Evolutionary conservation across 2,113 vertebrate species (phyloP).

Genomic region (Percopsis transmontana): DNA sequence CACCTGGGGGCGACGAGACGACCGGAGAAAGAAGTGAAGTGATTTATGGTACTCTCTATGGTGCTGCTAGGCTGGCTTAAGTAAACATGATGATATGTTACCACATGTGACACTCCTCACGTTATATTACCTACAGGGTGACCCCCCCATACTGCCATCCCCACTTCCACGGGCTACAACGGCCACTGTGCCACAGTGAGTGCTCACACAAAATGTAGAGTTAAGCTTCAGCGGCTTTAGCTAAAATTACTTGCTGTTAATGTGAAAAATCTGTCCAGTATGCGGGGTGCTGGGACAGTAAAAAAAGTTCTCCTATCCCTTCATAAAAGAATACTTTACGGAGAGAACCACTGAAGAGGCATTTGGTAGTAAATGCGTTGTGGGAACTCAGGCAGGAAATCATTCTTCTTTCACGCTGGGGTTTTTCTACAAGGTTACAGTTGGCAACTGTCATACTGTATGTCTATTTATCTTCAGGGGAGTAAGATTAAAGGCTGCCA

Average conservation of each 20-base stretch:
- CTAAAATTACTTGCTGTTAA: no score
- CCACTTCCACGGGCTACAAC: no score
- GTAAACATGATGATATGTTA: no score
- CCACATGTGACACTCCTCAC: no score
- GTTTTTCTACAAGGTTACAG: conserved; percentile 6
- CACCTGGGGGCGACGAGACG: conserved; percentile 66
- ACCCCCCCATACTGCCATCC: not conserved
- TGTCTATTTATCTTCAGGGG: conserved; percentile 18
- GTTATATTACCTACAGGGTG: not conserved
- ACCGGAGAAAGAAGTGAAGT: conserved; percentile 34
- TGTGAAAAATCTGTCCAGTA: no score
- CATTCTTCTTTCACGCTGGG: not conserved
- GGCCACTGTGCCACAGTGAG: no score
- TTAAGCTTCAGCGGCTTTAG: no score
- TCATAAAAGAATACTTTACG: no score
- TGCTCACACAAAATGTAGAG: no score
- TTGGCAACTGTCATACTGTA: conserved; percentile 12
- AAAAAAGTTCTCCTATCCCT: no score
- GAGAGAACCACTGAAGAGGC: conserved; percentile 25
- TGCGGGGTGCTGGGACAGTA: no score
- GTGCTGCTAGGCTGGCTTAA: not conserved
- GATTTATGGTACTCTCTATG: no score
- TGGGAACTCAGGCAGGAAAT: conserved; percentile 25
- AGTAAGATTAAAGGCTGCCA: conserved; percentile 56
- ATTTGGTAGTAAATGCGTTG: conserved; percentile 35